Base-by-base conservation (phyloP, 2,797 vertebrate genomes). In the Danio kyathit region DNA sequence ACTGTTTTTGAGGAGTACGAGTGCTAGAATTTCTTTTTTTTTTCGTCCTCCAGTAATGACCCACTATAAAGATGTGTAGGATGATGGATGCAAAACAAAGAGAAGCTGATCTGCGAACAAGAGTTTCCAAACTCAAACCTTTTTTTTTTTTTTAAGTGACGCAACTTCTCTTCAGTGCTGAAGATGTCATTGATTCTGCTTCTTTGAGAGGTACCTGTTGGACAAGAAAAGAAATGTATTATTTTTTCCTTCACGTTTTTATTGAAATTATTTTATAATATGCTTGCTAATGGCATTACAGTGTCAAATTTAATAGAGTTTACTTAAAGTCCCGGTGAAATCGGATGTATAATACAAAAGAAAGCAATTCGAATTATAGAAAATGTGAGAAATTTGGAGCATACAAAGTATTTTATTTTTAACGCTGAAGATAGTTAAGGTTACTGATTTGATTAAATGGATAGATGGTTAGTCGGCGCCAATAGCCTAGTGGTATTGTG, bases 151-250 rank as follows among this genome's bases (percentile, higher is more conserved):
- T 29, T 29, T n/a, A n/a, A n/a, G 29, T 87, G 88, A 92, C 90
- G 84, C 69, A 84, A 87, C 83, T 89, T 70, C 83, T 71, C 41
- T 49, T 57, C 86, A 86, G 79, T 72, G 72, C 72, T 82, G 19
- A 57, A 11, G 21, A 21, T 76, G 65, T 93, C 90, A 98, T 86
- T 98, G 96, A 87, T 94, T 96, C 93, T 97, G 97, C 90, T 95
- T 97, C 94, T 99, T 99, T 79, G 96, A 97, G 74, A 99, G 94
- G 89, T 96, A 99, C 92, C 98, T 99, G 88, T 44, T 75, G 76
- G 38, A 54, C 16, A 76, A 46, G 61, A 21, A 79, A 13, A 57
- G 3, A 66, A 19, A 73, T 29, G 43, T 7, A 29, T 29, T 29
- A 29, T 29, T 29, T 29, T 29, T 29, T 29, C 1, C 29, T 29